These are phyloP conservation scores for Oreochromis mossambicus DNA, from an alignment of 2,797 vertebrate genomes.

Conservation along the genomic window DNA sequence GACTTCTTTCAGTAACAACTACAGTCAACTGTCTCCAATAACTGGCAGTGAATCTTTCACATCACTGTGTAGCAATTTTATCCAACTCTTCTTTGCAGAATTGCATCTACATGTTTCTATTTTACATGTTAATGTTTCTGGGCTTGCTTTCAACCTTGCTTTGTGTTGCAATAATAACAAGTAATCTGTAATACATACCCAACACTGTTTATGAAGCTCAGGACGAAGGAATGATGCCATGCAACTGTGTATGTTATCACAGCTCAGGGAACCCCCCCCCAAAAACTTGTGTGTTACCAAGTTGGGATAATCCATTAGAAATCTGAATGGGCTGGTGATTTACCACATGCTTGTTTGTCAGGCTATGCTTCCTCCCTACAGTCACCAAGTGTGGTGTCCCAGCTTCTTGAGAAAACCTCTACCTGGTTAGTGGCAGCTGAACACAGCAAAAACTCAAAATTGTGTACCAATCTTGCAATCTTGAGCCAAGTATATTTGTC, in stretches of 20 bases:
- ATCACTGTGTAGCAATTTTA: not conserved
- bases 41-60: not conserved
- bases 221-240: not conserved
- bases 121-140: not conserved
- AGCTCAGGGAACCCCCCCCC: too few relatives aligned
- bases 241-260: not conserved
- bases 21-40: not conserved
- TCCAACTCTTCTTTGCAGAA: not conserved
- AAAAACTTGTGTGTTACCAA: not conserved
- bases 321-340: not conserved
- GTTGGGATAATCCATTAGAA: not conserved
- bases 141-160: not conserved
- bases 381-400: not conserved
- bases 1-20: not conserved
- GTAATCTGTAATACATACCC: not conserved
- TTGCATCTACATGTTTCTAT: not conserved
- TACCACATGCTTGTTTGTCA: not conserved
- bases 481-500: not conserved
- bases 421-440: not conserved
- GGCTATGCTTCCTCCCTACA: not conserved
- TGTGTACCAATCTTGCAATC: not conserved
- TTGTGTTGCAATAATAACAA: not conserved
- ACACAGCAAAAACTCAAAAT: not conserved
- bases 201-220: not conserved
- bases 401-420: rapidly evolving